phyloP scores from a whole-genome alignment of 2,113 vertebrate species.

The Chrysemys picta region DNA sequence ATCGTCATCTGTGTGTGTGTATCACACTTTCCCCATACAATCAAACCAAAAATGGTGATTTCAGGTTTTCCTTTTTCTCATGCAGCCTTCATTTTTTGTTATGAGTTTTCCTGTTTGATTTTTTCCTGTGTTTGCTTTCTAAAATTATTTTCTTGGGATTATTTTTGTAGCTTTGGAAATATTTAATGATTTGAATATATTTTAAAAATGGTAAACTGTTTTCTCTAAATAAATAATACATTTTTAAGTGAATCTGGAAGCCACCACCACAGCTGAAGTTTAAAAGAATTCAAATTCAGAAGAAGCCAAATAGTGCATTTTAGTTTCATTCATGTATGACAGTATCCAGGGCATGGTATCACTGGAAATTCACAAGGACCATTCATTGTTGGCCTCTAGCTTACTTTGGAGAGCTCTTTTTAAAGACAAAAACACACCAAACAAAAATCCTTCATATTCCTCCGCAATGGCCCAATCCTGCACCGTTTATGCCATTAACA shows the following conservation, averaged over 20 bases:
- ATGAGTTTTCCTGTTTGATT: not conserved
- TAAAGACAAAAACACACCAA: not conserved
- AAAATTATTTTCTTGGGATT: constrained; percentile 27
- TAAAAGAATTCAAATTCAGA: constrained; percentile 26
- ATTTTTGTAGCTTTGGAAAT: constrained; percentile 18
- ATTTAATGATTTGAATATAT: not conserved
- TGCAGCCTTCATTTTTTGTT: not conserved
- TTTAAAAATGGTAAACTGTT: constrained; percentile 23
- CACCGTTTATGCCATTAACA: not conserved
- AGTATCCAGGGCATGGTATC: fast-evolving
- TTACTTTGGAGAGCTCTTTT: not conserved
- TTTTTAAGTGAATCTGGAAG: constrained; percentile 8
- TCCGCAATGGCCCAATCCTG: not conserved
- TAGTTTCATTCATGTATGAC: constrained; percentile 25
- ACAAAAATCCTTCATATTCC: not conserved
- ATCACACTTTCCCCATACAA: not conserved
- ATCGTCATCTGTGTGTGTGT: not conserved
- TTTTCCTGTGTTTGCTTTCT: not conserved
- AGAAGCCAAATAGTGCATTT: constrained; percentile 25
- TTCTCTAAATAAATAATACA: constrained; percentile 45
- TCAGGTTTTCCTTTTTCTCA: not conserved
- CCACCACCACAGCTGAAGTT: not conserved
- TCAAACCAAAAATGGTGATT: not conserved
- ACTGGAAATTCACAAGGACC: not conserved
- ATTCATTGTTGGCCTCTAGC: not conserved